Evolutionary conservation across 2,113 vertebrate species (phyloP).

Genomic region (Leptobrachium ailaonicum): DNA sequence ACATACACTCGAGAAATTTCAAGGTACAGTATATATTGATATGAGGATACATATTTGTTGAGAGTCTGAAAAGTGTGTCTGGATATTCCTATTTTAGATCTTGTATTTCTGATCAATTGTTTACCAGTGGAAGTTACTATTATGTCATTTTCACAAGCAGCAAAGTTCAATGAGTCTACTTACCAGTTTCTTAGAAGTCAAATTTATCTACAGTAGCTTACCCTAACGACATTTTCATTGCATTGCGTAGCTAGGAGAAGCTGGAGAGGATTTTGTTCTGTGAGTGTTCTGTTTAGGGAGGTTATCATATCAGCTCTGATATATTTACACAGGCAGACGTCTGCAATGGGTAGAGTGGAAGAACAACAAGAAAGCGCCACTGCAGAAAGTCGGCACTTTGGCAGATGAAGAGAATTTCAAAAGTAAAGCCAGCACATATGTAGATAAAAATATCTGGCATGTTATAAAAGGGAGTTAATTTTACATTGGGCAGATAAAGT

Average conservation of each 20-base stretch:
- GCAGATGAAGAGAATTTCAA: constrained; percentile 13
- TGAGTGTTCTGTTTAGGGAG: constrained; percentile 15
- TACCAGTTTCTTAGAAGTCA: too few species aligned
- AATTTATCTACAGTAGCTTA: neutral
- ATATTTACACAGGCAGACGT: constrained; percentile 36
- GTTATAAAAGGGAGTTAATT: constrained; percentile 27
- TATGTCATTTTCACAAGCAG: too few species aligned
- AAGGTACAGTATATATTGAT: too few species aligned
- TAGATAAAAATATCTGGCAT: constrained; percentile 38
- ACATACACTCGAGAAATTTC: too few species aligned
- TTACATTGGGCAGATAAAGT: constrained; percentile 20
- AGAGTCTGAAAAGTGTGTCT: too few species aligned
- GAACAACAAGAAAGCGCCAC: constrained; percentile 12
- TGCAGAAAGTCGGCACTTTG: constrained; percentile 36
- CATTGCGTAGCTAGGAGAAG: neutral
- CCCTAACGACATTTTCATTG: neutral
- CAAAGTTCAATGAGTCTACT: too few species aligned
- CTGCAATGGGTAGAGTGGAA: constrained; percentile 21
- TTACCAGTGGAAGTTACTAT: too few species aligned
- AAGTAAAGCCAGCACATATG: constrained; percentile 10
- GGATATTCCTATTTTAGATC: too few species aligned
- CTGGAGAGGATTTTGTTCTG: constrained; percentile 7
- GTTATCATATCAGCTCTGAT: constrained; percentile 30
- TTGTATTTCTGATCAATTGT: too few species aligned
- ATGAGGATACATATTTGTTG: too few species aligned